Evolutionary conservation across 2,888 invertebrate species (phyloP).

Genomic region (Saturnia pavonia): DNA sequence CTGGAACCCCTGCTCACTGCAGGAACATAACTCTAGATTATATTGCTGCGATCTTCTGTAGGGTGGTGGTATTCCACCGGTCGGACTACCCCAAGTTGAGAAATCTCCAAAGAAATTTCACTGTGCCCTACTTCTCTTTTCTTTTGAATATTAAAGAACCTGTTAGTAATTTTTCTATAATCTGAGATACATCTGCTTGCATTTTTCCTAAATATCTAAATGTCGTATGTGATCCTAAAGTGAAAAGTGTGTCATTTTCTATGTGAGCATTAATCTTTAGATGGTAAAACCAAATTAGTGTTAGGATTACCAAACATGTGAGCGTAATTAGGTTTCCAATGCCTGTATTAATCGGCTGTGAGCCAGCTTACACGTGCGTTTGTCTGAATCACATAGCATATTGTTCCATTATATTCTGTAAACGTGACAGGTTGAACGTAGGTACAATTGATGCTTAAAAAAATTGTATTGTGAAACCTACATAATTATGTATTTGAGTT

Average conservation of each 20-base stretch:
- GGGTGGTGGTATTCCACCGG: no score
- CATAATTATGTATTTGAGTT: neutral
- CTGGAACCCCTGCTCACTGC: no score
- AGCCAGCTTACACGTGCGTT: conserved; percentile 43
- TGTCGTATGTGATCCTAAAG: neutral
- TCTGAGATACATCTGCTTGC: neutral
- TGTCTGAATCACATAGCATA: conserved; percentile 34
- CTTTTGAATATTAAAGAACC: neutral
- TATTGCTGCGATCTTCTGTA: no score
- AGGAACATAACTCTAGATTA: no score
- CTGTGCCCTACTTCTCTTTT: no score
- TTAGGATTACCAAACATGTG: conserved; percentile 11
- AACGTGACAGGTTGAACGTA: conserved; percentile 47
- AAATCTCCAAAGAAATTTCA: no score
- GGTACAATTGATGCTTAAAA: conserved; percentile 33
- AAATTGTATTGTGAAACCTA: conserved; percentile 12
- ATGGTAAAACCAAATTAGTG: neutral
- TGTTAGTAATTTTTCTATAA: neutral
- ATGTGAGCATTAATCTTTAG: neutral
- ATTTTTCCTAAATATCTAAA: neutral
- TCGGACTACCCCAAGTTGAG: no score
- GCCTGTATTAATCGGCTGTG: conserved; percentile 37
- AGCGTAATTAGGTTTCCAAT: conserved; percentile 38
- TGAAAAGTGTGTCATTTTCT: neutral
- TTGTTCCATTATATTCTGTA: conserved; percentile 29